Conservation (phyloP, 2,888 invertebrate genomes). For the Euzophera pinguis region DNA sequence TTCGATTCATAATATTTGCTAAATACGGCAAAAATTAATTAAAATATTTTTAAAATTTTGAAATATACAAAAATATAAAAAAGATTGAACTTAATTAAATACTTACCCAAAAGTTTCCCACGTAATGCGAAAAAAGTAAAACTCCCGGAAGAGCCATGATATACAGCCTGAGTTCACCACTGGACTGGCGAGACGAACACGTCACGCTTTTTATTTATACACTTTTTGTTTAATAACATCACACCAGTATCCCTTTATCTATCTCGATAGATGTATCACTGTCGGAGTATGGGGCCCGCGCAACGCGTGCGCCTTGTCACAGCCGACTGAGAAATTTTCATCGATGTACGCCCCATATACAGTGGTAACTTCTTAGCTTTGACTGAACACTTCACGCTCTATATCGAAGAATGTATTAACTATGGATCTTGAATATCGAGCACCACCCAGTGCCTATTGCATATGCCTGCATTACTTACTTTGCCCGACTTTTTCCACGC, state of each 20-base stretch:
- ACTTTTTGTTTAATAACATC: conserved; percentile 76
- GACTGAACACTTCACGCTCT: conserved; percentile 74
- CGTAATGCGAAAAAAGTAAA: conserved; percentile 66
- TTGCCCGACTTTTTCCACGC: conserved; percentile 45
- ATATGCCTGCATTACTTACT: conserved; percentile 33
- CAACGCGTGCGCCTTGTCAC: conserved; percentile 45
- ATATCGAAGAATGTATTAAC: conserved; percentile 67
- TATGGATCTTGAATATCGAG: conserved; percentile 56
- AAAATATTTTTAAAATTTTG: too few relatives aligned
- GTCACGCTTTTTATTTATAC: conserved; percentile 62
- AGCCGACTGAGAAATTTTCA: conserved; percentile 54
- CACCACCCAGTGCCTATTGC: conserved; percentile 31
- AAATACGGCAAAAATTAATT: too few relatives aligned
- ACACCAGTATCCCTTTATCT: conserved; percentile 59
- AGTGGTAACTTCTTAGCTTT: conserved; percentile 62
- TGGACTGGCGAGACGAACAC: conserved; percentile 54
- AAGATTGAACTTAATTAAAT: not conserved
- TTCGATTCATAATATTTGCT: too few relatives aligned
- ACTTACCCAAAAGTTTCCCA: conserved; percentile 76
- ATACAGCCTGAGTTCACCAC: conserved; percentile 50
- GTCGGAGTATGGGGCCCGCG: conserved; percentile 33
- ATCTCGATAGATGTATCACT: conserved; percentile 34
- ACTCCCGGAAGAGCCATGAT: conserved; percentile 71
- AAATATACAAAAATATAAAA: not conserved
- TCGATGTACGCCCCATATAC: conserved; percentile 65